Evolutionary conservation across 2,888 invertebrate genomes (phyloP), one percentile per base, ranked within the genome.

Genomic region (Clitarchus hookeri): DNA sequence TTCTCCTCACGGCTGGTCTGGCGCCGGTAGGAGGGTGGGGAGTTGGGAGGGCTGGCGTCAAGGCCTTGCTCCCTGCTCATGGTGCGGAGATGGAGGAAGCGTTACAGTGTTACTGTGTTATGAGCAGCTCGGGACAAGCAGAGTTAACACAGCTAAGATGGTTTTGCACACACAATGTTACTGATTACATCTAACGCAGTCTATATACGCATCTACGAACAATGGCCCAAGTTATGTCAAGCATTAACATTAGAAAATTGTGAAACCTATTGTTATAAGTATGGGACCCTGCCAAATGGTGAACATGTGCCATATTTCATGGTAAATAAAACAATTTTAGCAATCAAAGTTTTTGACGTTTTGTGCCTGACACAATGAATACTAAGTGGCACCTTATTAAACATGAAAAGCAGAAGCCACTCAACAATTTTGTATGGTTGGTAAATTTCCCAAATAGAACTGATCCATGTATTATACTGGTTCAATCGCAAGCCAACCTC

Each of bases 1-100:
- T 96, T 96, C 89, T 95, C 95, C 89, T 95, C 94, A 13, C 93
- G 91, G 88, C 92, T 92, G 88, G 91, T 91, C 90, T 91, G 91
- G 82, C 93, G 91, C 48, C 93, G 91, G 89, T 94, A 89, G 89
- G 92, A 90, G 89, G 94, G 91, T 90, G 96, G 92, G 90, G 94
- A 94, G 90, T 93, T 91, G 90, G 94, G 94, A 25, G 94, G 94
- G 86, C 92, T 92, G 25, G 90, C 87, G 82, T 88, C 89, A 53
- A 89, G 85, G 79, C 89, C 88, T 89, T 88, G 88, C 87, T 88
- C 88, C 88, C 88, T 88, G 88, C 26, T 26, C 25, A 79, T 23
- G 53, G 36, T 44, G 65, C 11, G 65, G 65, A 65, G 65, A 65
- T 19, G 65, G 65, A n/a, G n/a, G 65, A 23, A 23, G 53, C 53